Evolutionary conservation across 1,140 invertebrate genomes (phyloP), one percentile per base, ranked within the genome.

Genomic region (Drosophila sp.): DNA sequence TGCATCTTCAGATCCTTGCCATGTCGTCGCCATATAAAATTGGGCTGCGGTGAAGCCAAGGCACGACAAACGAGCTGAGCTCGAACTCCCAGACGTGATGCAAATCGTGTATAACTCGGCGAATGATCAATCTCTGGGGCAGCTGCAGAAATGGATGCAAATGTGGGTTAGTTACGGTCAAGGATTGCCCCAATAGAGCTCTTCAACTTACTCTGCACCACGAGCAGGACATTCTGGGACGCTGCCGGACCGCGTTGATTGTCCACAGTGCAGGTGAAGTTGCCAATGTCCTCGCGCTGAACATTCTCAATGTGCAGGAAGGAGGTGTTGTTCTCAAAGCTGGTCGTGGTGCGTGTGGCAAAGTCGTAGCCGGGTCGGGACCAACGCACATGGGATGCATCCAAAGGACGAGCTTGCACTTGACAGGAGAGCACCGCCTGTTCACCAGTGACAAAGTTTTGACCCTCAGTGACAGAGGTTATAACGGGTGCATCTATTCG

Each of bases 221-320:
- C 93, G 7, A 97, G 91, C 89, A 95, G 94, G 0, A 93, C 93
- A 40, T 93, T 92, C 54, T 93, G 90, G 4, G 91, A 92, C 0
- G 94, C 94, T 40, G 95, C 93, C 41, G 95, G 93, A 25, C 97
- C 97, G 48, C 99, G 96, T 48, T 96, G 96, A 91, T 99, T 99
- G 92, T 98, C 95, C 14, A 97, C 97, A 18, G 95, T 94, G 92
- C 98, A 99, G 48, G 94, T 94, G 92, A 98, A 99, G 54, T 95
- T 94, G 0, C 98, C 98, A 1, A 97, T 96, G 91, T 99, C 98
- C 36, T 95, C 95, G 74, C 96, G 94, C 40, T 94, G 95, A 0
- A 97, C 95, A 75, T 95, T 93, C 21, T 94, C 94, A 51, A 99
- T 95, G 21, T 95, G 94, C 5, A 99, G 93, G 73, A 95, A 96